These are phyloP conservation scores for Conchocele bisecta DNA, from an alignment of 2,888 invertebrate genomes.

Conservation along the genomic window DNA sequence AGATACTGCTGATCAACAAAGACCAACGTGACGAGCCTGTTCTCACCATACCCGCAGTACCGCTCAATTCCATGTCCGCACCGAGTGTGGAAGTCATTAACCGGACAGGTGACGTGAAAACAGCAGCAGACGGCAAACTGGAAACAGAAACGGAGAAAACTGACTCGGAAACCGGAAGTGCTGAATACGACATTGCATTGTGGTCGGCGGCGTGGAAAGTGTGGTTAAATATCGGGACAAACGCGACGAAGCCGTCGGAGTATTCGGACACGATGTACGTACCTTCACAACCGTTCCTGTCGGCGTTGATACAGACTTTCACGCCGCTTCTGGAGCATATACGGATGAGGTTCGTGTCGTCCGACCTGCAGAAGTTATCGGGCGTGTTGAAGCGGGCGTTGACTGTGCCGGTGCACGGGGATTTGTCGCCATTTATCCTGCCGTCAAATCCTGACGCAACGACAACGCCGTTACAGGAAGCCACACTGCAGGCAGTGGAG, in stretches of 20 bases:
- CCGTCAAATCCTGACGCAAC: slow-evolving; percentile 88
- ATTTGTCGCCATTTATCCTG: slow-evolving; percentile 91
- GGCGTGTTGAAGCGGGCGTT: slow-evolving; percentile 90
- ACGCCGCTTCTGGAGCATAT: slow-evolving; percentile 96
- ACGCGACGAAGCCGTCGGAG: slow-evolving; percentile 87
- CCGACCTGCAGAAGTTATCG: slow-evolving; percentile 91
- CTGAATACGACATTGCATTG: slow-evolving; percentile 76
- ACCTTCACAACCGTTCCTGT: slow-evolving; percentile 96
- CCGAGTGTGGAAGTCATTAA: slow-evolving; percentile 73
- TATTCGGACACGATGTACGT: slow-evolving; percentile 86
- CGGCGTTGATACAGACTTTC: slow-evolving; percentile 97
- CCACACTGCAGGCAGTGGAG: slow-evolving; percentile 93
- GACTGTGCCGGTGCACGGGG: slow-evolving; percentile 91
- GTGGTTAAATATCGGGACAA: slow-evolving; percentile 94
- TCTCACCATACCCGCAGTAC: slow-evolving; percentile 48
- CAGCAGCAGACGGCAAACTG: slow-evolving; percentile 21
- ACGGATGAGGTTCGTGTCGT: slow-evolving; percentile 85
- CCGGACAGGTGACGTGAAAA: slow-evolving; percentile 63
- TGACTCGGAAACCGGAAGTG: slow-evolving; percentile 40
- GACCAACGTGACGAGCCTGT: slow-evolving; percentile 60
- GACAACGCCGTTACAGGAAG: slow-evolving; percentile 92
- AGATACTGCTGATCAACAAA: slow-evolving; percentile 87
- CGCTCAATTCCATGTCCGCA: slow-evolving; percentile 53
- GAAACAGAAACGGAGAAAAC: slow-evolving; percentile 34
- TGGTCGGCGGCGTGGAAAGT: slow-evolving; percentile 82